These are phyloP conservation scores for Callaeas wilsoni DNA, from an alignment of 2,113 vertebrate genomes.

Conservation along the genomic window DNA sequence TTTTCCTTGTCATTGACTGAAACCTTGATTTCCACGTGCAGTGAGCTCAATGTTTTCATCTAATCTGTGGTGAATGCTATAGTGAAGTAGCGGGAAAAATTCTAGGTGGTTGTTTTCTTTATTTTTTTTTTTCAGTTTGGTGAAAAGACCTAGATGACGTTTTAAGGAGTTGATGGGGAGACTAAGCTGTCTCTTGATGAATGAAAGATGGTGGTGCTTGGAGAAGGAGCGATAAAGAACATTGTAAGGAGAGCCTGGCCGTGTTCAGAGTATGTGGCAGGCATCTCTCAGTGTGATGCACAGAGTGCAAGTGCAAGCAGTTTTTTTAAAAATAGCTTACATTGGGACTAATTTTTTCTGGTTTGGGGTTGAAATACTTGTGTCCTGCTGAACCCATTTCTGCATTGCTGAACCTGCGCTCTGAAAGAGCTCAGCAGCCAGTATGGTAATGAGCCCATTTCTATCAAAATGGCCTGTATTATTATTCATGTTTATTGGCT, in stretches of 20 bases:
- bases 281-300: neutral
- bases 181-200: neutral
- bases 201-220: neutral
- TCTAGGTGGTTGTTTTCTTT: neutral
- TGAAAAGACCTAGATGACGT: neutral
- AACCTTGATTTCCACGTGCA: neutral
- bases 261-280: neutral
- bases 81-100: neutral
- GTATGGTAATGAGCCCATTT: conserved; percentile 50
- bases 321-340: neutral
- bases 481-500: conserved; percentile 65
- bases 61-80: neutral
- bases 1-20: neutral
- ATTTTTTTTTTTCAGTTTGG: neutral
- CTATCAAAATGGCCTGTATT: conserved; percentile 47
- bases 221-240: neutral
- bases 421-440: conserved; percentile 16
- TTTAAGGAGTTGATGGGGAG: neutral
- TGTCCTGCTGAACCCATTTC: conserved; percentile 24
- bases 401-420: neutral
- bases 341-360: neutral
- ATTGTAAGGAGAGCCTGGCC: neutral
- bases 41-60: neutral
- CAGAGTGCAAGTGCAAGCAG: neutral
- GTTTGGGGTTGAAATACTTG: neutral